A percentile compares a stretch with the other conserved stretches of the same genome.
Evolutionary conservation across 2,113 vertebrate genomes (phyloP).

Genomic region (Vimba vimba): DNA sequence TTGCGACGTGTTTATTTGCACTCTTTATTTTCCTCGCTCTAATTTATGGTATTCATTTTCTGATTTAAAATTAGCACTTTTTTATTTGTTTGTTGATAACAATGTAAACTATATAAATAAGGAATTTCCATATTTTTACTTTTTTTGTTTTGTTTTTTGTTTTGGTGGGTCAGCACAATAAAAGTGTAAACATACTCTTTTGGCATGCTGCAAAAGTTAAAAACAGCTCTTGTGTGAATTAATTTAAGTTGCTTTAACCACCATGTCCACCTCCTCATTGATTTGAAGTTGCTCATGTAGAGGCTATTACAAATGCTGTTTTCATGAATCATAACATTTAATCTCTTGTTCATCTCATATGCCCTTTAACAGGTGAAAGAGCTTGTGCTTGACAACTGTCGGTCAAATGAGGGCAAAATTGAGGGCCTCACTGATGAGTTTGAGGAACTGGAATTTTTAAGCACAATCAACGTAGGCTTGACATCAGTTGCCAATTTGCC

Average conservation of each 20-base stretch:
- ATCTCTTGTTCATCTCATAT: not conserved
- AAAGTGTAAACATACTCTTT: not conserved
- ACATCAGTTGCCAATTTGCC: conserved; percentile 94
- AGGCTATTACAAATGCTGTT: conserved; percentile 36
- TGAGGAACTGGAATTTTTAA: conserved; percentile 96
- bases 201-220: conserved; percentile 54
- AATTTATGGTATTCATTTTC: not conserved
- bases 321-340: conserved; percentile 1
- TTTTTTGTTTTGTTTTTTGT: too few relatives aligned
- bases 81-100: not conserved
- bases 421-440: conserved; percentile 97
- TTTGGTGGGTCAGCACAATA: not conserved
- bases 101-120: not conserved
- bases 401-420: conserved; percentile 94
- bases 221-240: conserved; percentile 54
- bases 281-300: conserved; percentile 29
- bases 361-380: conserved; percentile 87
- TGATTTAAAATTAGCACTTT: not conserved
- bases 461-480: conserved; percentile 97
- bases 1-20: not conserved
- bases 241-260: conserved; percentile 55
- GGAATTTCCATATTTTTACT: not conserved
- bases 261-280: conserved; percentile 3
- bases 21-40: not conserved
- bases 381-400: conserved; percentile 96